Evolutionary conservation across 1,140 invertebrate genomes (phyloP).

Genomic region (Panonychus citri): DNA sequence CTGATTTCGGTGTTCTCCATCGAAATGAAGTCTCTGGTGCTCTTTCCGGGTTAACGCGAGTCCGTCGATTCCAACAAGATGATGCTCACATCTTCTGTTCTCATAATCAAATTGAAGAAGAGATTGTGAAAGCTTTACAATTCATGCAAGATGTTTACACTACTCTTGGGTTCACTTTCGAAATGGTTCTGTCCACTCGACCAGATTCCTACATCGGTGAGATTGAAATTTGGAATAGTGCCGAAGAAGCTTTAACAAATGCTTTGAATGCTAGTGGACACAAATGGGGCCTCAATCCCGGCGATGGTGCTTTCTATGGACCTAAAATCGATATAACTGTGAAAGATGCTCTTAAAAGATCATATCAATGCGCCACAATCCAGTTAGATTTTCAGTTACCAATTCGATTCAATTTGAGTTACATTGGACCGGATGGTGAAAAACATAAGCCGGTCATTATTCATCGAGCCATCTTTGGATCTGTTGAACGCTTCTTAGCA

Average conservation of each 20-base stretch:
- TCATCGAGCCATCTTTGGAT: slow-evolving; percentile 86
- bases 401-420: slow-evolving; percentile 62
- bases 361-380: slow-evolving; percentile 90
- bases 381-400: slow-evolving; percentile 96
- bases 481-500: slow-evolving; percentile 92
- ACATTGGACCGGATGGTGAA: slow-evolving; percentile 59
- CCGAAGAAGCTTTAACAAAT: slow-evolving; percentile 59
- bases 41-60: slow-evolving; percentile 76
- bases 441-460: slow-evolving; percentile 88
- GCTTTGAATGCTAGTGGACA: slow-evolving; percentile 63
- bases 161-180: slow-evolving; percentile 84
- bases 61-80: slow-evolving; percentile 92
- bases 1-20: slow-evolving; percentile 94
- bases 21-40: slow-evolving; percentile 89
- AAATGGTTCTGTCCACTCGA: slow-evolving; percentile 70
- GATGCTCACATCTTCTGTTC: slow-evolving; percentile 97
- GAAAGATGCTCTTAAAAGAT: slow-evolving; percentile 61
- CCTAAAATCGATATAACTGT: slow-evolving; percentile 99
- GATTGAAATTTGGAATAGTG: slow-evolving; percentile 60
- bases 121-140: slow-evolving; percentile 59
- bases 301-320: slow-evolving; percentile 96
- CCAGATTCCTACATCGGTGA: slow-evolving; percentile 91
- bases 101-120: slow-evolving; percentile 59
- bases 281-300: slow-evolving; percentile 63
- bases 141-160: slow-evolving; percentile 68